phyloP scores from a whole-genome alignment of 1,140 invertebrate species.

The Aphaenogaster floridana region DNA sequence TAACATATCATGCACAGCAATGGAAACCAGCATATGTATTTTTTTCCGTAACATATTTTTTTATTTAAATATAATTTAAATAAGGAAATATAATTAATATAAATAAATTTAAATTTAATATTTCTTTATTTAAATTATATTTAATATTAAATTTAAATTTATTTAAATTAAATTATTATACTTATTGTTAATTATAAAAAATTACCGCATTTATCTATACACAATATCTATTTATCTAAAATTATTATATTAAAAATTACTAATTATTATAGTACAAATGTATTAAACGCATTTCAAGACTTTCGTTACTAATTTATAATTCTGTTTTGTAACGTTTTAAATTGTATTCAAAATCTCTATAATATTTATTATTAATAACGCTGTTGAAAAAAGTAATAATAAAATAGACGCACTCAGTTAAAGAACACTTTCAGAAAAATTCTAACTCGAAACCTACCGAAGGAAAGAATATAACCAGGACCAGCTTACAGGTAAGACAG shows the following conservation, averaged over 20 bases:
- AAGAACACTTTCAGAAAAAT: conserved; percentile 80
- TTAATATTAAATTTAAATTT: too few species aligned
- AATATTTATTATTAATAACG: not conserved
- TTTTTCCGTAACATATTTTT: not conserved
- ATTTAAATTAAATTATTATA: conserved; percentile 9
- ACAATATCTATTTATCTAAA: not conserved
- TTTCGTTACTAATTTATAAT: not conserved
- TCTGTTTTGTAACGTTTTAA: not conserved
- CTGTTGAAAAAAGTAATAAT: not conserved
- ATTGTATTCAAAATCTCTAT: conserved; percentile 1
- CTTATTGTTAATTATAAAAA: not conserved
- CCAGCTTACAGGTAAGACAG: conserved; percentile 76
- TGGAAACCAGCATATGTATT: not conserved
- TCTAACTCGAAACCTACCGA: conserved; percentile 72
- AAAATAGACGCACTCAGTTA: not conserved
- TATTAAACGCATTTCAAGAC: not conserved
- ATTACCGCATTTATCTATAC: not conserved
- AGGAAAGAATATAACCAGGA: conserved; percentile 69
- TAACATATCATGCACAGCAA: not conserved
- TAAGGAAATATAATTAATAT: too few species aligned
- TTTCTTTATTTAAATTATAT: too few species aligned
- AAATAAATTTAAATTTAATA: too few species aligned
- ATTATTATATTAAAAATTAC: conserved; percentile 1
- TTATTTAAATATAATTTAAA: not conserved
- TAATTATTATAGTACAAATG: conserved; percentile 10